Conservation (phyloP, 2,113 vertebrate species). For the Callaeas wilsoni region DNA sequence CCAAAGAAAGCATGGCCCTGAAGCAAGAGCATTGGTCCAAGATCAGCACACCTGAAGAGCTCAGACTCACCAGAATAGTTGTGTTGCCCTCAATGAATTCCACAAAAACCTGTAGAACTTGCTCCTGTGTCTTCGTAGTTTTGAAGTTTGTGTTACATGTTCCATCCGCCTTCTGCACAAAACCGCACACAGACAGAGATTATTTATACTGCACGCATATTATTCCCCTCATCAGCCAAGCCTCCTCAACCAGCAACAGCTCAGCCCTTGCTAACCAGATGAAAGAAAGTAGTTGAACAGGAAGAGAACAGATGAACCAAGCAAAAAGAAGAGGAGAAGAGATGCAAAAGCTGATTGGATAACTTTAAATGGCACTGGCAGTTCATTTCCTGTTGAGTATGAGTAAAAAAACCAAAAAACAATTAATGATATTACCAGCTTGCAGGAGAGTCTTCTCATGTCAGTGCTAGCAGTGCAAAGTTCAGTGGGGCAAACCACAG, state of each 20-base stretch:
- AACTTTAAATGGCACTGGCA: background rate
- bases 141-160: slow-evolving; percentile 96
- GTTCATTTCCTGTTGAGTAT: background rate
- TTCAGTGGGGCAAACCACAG: background rate
- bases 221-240: background rate
- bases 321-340: background rate
- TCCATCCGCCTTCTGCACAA: slow-evolving; percentile 85
- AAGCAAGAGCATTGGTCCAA: background rate
- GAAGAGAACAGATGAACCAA: slow-evolving; percentile 2
- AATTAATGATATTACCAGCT: background rate
- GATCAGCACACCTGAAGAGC: background rate
- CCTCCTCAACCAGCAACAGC: background rate
- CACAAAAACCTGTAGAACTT: slow-evolving; percentile 85
- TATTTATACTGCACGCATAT: background rate
- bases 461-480: background rate
- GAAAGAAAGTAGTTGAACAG: background rate
- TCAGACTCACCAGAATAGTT: slow-evolving; percentile 80
- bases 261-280: background rate
- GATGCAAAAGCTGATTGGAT: background rate
- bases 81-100: slow-evolving; percentile 87
- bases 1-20: background rate
- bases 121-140: slow-evolving; percentile 85
- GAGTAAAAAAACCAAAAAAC: background rate
- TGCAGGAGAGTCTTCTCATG: background rate
- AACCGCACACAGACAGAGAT: background rate